Conservation (phyloP, 2,888 invertebrate genomes). For the Philereme transversata region DNA sequence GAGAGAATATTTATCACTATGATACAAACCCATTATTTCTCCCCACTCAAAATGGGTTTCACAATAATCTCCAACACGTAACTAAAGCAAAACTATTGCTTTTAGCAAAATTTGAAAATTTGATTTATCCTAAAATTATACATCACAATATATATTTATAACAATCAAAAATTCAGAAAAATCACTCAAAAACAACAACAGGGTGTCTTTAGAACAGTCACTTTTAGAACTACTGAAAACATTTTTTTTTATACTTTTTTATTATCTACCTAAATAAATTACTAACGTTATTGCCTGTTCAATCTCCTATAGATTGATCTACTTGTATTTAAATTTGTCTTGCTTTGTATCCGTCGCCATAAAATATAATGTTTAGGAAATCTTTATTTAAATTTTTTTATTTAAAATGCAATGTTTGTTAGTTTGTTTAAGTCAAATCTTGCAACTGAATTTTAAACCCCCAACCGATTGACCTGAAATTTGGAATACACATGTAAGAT, state of each 20-base stretch:
- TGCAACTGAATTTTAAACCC: too few species aligned
- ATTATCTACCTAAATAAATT: not conserved
- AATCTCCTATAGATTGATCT: too few species aligned
- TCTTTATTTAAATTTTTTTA: too few species aligned
- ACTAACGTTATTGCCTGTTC: too few species aligned
- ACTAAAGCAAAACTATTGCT: slow-evolving; percentile 21
- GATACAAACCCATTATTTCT: not conserved
- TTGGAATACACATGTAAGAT: too few species aligned
- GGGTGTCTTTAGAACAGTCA: slow-evolving; percentile 15
- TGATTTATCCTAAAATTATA: slow-evolving; percentile 1
- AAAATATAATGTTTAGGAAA: too few species aligned
- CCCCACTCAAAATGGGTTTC: not conserved
- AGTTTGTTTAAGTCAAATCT: too few species aligned
- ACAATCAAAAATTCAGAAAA: slow-evolving; percentile 1
- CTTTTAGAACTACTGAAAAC: not conserved
- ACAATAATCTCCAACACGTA: slow-evolving; percentile 35
- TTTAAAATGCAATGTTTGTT: too few species aligned
- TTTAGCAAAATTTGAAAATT: slow-evolving; percentile 1
- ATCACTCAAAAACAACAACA: slow-evolving; percentile 9
- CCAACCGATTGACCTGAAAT: too few species aligned
- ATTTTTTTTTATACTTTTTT: not conserved
- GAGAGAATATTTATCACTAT: slow-evolving; percentile 38
- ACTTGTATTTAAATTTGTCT: too few species aligned
- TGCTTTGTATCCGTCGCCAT: too few species aligned
- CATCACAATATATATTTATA: not conserved